phyloP scores from a whole-genome alignment of 2,797 vertebrate genomes.

The Philypnodon macrostomus region DNA sequence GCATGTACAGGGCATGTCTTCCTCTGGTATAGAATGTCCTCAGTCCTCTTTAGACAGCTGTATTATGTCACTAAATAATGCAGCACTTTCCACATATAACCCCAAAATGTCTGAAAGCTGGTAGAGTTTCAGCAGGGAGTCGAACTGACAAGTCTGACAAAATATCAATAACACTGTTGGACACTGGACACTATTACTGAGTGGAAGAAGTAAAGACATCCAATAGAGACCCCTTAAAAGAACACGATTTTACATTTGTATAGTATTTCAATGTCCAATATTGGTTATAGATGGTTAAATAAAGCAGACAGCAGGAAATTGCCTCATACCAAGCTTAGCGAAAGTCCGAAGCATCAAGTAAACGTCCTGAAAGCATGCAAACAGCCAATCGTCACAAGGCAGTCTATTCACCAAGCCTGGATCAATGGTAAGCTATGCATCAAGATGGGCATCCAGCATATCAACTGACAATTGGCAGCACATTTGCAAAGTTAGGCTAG shows the following conservation, averaged over 20 bases:
- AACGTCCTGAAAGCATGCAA: too few relatives aligned
- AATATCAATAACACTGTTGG: conserved; percentile 9
- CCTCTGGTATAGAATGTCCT: not conserved
- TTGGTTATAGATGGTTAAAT: not conserved
- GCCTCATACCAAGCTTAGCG: too few relatives aligned
- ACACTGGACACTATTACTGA: conserved; percentile 9
- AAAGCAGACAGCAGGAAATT: not conserved
- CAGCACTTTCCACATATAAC: conserved; percentile 5
- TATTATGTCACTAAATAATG: conserved; percentile 4
- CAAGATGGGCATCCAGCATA: too few relatives aligned
- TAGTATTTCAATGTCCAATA: not conserved
- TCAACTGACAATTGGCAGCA: too few relatives aligned
- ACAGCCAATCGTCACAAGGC: too few relatives aligned
- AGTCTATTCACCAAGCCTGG: too few relatives aligned
- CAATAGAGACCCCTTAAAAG: conserved; percentile 2
- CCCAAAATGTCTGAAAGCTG: not conserved
- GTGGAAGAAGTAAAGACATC: not conserved
- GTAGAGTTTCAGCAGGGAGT: conserved; percentile 6
- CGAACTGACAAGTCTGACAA: conserved; percentile 2
- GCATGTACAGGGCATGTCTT: not conserved
- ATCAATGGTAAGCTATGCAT: too few relatives aligned
- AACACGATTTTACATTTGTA: not conserved
- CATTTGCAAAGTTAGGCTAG: too few relatives aligned
- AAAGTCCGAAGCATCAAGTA: too few relatives aligned
- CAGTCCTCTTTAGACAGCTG: not conserved